phyloP scores from a whole-genome alignment of 2,888 invertebrate species.

The Thyatira batis region DNA sequence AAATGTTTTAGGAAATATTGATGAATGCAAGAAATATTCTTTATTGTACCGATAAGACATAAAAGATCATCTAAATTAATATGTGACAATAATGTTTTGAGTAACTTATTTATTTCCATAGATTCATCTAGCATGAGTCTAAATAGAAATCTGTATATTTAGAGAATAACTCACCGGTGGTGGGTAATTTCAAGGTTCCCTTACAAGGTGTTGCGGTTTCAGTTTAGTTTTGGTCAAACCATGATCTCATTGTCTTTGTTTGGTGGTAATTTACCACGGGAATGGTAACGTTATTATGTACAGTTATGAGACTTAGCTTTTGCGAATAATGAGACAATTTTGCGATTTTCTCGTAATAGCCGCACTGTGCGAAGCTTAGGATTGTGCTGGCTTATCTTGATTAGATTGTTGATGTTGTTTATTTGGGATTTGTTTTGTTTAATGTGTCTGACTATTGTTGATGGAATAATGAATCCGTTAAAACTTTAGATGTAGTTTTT shows the following conservation, averaged over 20 bases:
- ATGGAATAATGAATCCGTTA: no score
- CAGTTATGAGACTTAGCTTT: slow-evolving; percentile 32
- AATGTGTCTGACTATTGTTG: no score
- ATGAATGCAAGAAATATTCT: no score
- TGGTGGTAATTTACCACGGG: slow-evolving; percentile 46
- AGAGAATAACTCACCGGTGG: neutral
- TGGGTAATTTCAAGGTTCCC: slow-evolving; percentile 44
- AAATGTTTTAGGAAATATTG: no score
- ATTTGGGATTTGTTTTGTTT: neutral
- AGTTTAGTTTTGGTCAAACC: slow-evolving; percentile 29
- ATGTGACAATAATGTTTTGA: no score
- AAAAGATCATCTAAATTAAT: no score
- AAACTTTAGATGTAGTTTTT: no score
- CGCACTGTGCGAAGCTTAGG: slow-evolving; percentile 14
- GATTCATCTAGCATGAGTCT: no score
- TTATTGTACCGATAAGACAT: no score
- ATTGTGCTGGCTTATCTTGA: slow-evolving; percentile 7
- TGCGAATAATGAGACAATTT: slow-evolving; percentile 30
- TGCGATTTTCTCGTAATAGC: slow-evolving; percentile 13
- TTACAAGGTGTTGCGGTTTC: slow-evolving; percentile 57
- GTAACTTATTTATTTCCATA: no score
- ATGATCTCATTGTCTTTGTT: slow-evolving; percentile 62
- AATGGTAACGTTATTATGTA: slow-evolving; percentile 42
- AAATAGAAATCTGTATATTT: no score
- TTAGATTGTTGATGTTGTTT: slow-evolving; percentile 7